Evolutionary conservation across 2,888 invertebrate species (phyloP), one percentile per base, ranked within the genome.

Genomic region (Sussaba pulchella): DNA sequence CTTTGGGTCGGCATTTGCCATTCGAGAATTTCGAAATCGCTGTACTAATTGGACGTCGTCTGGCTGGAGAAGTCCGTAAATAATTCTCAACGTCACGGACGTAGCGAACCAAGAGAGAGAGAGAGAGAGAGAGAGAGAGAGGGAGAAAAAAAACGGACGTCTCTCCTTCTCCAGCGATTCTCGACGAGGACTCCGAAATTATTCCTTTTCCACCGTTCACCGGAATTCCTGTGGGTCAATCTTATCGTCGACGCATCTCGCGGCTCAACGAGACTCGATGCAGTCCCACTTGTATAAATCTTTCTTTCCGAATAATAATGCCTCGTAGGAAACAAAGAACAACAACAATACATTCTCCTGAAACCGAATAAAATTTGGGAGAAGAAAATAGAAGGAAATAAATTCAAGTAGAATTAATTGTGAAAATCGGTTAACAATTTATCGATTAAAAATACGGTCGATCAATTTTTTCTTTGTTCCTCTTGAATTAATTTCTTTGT

Each of bases 31-130:
- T 72, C 50, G 47, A 69, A 54, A 67, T 72, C 66, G 57, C 45
- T 76, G 72, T 76, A 78, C 78, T 78, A 78, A 76, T 76, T 72
- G 78, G 67, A 72, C 78, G 69, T 78, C 71, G 78, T 73, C 76
- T 76, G 76, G 76, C 45, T 9, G 50, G n/a, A 45, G 45, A 69
- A 70, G 72, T 47, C 69, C 66, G 66, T 81, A 69, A 81, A 81
- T 81, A 81, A 81, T 81, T 76, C 80, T 43, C 9, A n/a, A 63
- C 61, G 52, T 76, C 66, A 69, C 54, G 59, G 57, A 47, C 19
- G 57, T 21, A 66, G 66, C 26, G 57, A 57, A 39, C 26, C 14
- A 19, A 24, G 64, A 64, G 47, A 36, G 39, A 72, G 41, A 63
- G 26, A 43, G 19, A 31, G 39, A 41, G 41, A 43, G 21, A 63